Base-by-base conservation (phyloP, 2,888 invertebrate genomes). In the Sphaerophoria rueppellii region DNA sequence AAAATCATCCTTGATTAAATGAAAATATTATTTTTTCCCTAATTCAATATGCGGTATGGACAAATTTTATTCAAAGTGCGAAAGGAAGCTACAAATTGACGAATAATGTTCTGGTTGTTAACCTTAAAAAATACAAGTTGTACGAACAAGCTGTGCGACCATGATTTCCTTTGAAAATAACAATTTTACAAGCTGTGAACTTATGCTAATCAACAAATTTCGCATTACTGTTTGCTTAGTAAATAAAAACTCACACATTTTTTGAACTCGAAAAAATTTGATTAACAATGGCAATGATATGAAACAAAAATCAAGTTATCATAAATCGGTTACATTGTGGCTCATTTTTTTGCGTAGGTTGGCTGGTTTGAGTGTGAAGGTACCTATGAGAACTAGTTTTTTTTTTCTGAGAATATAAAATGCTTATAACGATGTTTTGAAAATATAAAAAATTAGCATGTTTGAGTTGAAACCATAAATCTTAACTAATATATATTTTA, bases 181-280 rank as follows among this genome's bases (percentile, higher is more conserved):
- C 43, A 43, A 0, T 12, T 11, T 12, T 43, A 43, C 43, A 43
- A 43, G 11, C 43, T 43, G 43, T 43, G 43, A 43, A 43, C 7
- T 24, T 11, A 52, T 52, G 16, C 11, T 14, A 7, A 57, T 4
- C 2, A 14, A 35, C 34, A 57, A n/a, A n/a, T 37, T 37, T 58
- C 37, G 9, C 16, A 60, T 4, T 12, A 32, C 43, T 60, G 60
- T 60, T 60, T 60, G 4, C 6, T 43, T 54, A 9, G 9, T 4
- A 48, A 48, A 48, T 48, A 24, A 40, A 40, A 60, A n/a, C 40
- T 43, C 24, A 43, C 60, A 60, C 60, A 60, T 60, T 32, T 43
- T 43, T 60, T 24, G 7, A 12, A n/a, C n/a, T 5, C 14, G 6
- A 11, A 7, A 43, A 60, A 11, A 24, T 43, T 43, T 60, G 12